A percentile compares a stretch with the other conserved stretches of the same genome.
phyloP scores from a whole-genome alignment of 2,888 invertebrate species.

The Steinernema hermaphroditum region DNA sequence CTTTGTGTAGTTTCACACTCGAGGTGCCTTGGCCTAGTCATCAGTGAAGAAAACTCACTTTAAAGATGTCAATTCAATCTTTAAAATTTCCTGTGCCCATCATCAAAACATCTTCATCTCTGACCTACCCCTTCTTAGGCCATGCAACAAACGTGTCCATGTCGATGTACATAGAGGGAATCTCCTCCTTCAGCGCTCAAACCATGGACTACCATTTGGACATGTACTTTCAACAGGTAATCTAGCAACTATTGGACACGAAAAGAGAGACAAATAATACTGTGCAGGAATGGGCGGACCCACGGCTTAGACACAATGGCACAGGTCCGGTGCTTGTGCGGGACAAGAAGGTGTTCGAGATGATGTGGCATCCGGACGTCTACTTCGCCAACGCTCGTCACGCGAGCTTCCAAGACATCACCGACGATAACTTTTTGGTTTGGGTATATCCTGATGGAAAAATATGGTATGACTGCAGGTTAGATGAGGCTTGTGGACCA shows the following conservation, averaged over 20 bases:
- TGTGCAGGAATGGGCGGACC: slow-evolving; percentile 59
- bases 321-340: slow-evolving; percentile 60
- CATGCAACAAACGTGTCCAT: slow-evolving; percentile 64
- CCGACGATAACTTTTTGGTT: slow-evolving; percentile 64
- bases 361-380: slow-evolving; percentile 64
- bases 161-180: slow-evolving; percentile 66
- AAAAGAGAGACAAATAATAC: not conserved
- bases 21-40: too few relatives aligned
- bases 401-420: slow-evolving; percentile 59
- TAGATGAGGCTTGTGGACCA: not conserved
- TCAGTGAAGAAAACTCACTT: too few relatives aligned
- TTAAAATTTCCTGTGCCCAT: too few relatives aligned
- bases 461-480: slow-evolving; percentile 62
- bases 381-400: slow-evolving; percentile 62
- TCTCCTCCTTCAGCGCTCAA: slow-evolving; percentile 65
- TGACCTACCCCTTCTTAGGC: slow-evolving; percentile 45
- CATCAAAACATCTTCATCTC: too few relatives aligned
- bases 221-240: slow-evolving; percentile 64
- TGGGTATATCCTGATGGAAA: slow-evolving; percentile 64
- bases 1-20: too few relatives aligned
- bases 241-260: not conserved
- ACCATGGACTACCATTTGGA: slow-evolving; percentile 66
- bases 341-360: slow-evolving; percentile 51
- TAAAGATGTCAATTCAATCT: too few relatives aligned
- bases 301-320: slow-evolving; percentile 59